Evolutionary conservation across 1,140 invertebrate genomes (phyloP).

Genomic region (Brachionus sp.): DNA sequence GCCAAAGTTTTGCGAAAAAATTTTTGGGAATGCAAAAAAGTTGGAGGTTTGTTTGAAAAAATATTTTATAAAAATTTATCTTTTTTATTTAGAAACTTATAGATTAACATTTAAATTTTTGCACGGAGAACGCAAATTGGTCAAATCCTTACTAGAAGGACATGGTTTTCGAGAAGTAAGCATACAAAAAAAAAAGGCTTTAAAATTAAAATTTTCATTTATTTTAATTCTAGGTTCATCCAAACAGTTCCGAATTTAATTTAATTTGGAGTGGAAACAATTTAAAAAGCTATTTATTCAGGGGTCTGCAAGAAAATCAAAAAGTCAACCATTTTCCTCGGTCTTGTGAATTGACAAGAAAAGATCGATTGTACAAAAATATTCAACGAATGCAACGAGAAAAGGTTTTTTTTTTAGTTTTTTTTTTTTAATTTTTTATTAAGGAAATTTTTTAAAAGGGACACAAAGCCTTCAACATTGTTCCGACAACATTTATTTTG

Average conservation of each 20-base stretch:
- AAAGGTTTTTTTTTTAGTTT: conserved; percentile 51
- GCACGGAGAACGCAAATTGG: conserved; percentile 56
- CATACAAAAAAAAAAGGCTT: neutral
- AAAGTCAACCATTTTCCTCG: conserved; percentile 89
- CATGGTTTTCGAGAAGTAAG: conserved; percentile 59
- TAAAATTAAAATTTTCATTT: neutral
- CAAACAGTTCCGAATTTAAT: conserved; percentile 72
- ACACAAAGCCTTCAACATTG: conserved; percentile 81
- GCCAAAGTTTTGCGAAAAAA: conserved; percentile 52
- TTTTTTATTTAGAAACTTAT: conserved; percentile 54
- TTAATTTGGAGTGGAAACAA: conserved; percentile 84
- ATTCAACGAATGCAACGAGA: conserved; percentile 75
- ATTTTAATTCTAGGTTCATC: conserved; percentile 52
- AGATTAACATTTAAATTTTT: conserved; percentile 59
- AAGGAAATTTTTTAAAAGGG: conserved; percentile 63
- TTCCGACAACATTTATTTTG: conserved; percentile 84
- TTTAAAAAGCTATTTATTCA: conserved; percentile 78
- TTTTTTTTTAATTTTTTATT: conserved; percentile 45
- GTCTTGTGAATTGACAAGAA: conserved; percentile 67
- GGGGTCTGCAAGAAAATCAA: conserved; percentile 75
- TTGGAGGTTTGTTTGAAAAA: conserved; percentile 53
- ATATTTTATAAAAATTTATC: neutral
- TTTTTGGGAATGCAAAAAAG: conserved; percentile 51
- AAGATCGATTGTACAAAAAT: conserved; percentile 61
- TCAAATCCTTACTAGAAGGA: conserved; percentile 53